Conservation (phyloP, 2,113 vertebrate species). For the Ceuthmochares aereus region DNA sequence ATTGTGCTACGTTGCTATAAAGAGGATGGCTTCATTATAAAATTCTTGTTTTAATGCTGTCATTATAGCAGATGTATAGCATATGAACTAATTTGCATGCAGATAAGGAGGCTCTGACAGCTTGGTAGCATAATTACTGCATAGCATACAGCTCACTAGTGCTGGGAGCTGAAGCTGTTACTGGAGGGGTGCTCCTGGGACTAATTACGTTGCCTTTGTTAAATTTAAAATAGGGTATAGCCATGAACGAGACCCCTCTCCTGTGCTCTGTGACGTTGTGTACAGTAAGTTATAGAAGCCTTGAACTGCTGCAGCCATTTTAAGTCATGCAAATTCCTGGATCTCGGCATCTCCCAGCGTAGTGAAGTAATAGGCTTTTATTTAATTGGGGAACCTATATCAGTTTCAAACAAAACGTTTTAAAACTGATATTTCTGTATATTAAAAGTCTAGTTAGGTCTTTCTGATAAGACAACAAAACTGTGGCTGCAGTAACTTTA, state of each 20-base stretch:
- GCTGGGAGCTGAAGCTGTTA: conserved; percentile 51
- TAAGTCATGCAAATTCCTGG: conserved; percentile 17
- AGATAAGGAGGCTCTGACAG: conserved; percentile 74
- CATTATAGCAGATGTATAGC: conserved; percentile 69
- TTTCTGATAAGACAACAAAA: background rate
- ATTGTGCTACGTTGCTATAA: conserved; percentile 71
- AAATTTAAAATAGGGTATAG: conserved; percentile 55
- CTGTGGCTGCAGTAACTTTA: background rate
- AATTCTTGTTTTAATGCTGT: conserved; percentile 67
- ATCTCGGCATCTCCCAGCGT: background rate
- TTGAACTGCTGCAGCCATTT: conserved; percentile 55
- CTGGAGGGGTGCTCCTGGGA: conserved; percentile 63
- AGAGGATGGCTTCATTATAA: conserved; percentile 67
- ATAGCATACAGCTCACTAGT: conserved; percentile 33
- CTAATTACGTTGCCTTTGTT: conserved; percentile 66
- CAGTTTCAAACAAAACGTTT: background rate
- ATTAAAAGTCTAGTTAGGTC: background rate
- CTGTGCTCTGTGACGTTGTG: background rate
- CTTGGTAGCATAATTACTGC: conserved; percentile 73
- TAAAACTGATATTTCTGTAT: background rate
- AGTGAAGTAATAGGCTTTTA: background rate
- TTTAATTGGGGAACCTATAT: background rate
- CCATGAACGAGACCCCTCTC: conserved; percentile 33
- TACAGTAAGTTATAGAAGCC: background rate
- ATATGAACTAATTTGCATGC: conserved; percentile 77